Evolutionary conservation across 30 jellyfish, hydroid and myxozoan genomes (phyloP).

Genomic region (Sanderia malayensis): DNA sequence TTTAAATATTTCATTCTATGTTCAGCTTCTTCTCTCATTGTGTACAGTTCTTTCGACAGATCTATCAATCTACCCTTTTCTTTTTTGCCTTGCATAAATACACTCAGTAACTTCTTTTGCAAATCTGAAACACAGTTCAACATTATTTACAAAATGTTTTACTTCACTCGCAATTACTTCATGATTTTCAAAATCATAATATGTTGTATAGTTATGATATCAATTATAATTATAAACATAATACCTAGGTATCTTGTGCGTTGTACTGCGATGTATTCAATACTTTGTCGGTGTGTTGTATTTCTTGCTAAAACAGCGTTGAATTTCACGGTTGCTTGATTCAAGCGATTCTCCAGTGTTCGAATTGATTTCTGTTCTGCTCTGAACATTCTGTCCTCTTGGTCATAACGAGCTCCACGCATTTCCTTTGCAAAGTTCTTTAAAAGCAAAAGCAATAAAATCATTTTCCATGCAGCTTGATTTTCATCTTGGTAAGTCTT

Average conservation of each 20-base stretch:
- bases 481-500: too few relatives aligned
- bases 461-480: too few relatives aligned
- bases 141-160: too few relatives aligned
- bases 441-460: too few relatives aligned
- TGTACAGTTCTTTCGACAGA: slow-evolving; percentile 54
- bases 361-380: slow-evolving; percentile 57
- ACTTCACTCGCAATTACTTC: too few relatives aligned
- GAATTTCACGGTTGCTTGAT: slow-evolving; percentile 61
- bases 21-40: slow-evolving; percentile 93
- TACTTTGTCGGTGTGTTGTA: slow-evolving; percentile 59
- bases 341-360: slow-evolving; percentile 69
- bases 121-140: slow-evolving; percentile 44
- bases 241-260: slow-evolving; percentile 53
- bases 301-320: slow-evolving; percentile 77
- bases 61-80: slow-evolving; percentile 56
- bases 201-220: too few relatives aligned
- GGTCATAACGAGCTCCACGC: slow-evolving; percentile 58
- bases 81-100: slow-evolving; percentile 31
- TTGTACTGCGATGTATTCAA: slow-evolving; percentile 67
- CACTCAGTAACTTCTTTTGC: slow-evolving; percentile 43
- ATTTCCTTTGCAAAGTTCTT: slow-evolving; percentile 26
- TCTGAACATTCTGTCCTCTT: slow-evolving; percentile 37
- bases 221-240: too few relatives aligned
- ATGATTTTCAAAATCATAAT: too few relatives aligned
- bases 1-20: slow-evolving; percentile 80